Evolutionary conservation across 2,797 vertebrate species (phyloP).

Genomic region (Xiphophorus birchmanni): DNA sequence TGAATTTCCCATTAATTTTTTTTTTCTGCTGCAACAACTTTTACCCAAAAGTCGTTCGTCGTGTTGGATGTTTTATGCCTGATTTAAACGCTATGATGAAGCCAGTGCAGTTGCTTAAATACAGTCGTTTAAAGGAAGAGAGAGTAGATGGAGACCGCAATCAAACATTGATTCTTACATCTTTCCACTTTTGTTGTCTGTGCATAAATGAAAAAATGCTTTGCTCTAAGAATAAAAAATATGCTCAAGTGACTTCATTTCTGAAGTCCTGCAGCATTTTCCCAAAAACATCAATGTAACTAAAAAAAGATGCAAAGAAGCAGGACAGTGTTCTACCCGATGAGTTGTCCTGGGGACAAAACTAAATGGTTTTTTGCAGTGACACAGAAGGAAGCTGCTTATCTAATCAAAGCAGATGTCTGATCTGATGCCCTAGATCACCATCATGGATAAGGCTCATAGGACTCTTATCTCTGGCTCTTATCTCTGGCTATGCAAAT

Average conservation of each 20-base stretch:
- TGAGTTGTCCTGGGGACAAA: constrained; percentile 27
- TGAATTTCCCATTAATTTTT: neutral
- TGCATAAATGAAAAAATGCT: constrained; percentile 16
- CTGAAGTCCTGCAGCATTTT: constrained; percentile 9
- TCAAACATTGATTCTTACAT: constrained; percentile 27
- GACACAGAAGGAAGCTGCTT: constrained; percentile 24
- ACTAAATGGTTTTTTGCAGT: constrained; percentile 8
- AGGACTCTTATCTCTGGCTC: constrained; percentile 5
- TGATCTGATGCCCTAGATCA: constrained; percentile 24
- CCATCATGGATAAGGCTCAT: constrained; percentile 20
- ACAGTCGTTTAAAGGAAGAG: neutral
- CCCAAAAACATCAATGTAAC: neutral
- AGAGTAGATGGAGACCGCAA: constrained; percentile 20
- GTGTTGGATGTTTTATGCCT: no score
- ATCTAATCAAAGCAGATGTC: constrained; percentile 41
- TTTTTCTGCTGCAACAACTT: neutral
- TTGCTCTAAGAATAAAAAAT: neutral
- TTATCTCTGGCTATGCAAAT: constrained; percentile 10
- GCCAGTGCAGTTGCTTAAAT: constrained; percentile 28
- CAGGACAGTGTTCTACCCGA: constrained; percentile 4
- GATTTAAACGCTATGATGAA: constrained; percentile 3
- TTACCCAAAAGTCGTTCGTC: neutral
- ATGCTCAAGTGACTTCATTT: constrained; percentile 6
- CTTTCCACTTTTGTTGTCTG: constrained; percentile 7
- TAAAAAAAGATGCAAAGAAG: neutral